Evolutionary conservation across 2,888 invertebrate genomes (phyloP).

Genomic region (Rutpela maculata): DNA sequence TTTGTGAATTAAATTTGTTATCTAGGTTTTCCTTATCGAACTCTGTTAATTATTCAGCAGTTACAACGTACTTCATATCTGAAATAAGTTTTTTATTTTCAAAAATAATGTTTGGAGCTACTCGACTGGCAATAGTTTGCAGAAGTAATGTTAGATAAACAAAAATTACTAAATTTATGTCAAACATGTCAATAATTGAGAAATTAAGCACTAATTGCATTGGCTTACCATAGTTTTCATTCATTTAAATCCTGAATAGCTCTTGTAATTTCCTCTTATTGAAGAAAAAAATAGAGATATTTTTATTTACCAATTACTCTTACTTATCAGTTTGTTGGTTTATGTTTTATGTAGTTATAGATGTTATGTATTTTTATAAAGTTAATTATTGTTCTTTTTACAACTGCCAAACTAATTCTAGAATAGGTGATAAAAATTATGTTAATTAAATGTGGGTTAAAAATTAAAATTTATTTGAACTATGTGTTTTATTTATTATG

Average conservation of each 20-base stretch:
- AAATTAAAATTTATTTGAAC: not conserved
- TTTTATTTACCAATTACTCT: not conserved
- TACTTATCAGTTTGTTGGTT: not conserved
- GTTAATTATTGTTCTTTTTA: conserved; percentile 6
- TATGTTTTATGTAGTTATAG: not conserved
- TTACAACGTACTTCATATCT: too few relatives aligned
- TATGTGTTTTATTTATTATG: not conserved
- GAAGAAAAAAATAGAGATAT: not conserved
- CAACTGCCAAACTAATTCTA: conserved; percentile 7
- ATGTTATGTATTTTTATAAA: conserved; percentile 4
- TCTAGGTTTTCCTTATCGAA: too few relatives aligned
- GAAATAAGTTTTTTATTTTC: not conserved
- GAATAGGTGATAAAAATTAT: not conserved
- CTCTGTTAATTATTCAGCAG: too few relatives aligned
- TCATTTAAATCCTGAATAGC: not conserved
- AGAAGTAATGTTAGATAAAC: too few relatives aligned
- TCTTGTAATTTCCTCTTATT: not conserved
- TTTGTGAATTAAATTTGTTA: too few relatives aligned
- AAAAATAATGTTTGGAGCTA: not conserved
- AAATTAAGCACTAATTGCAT: not conserved
- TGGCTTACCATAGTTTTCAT: not conserved
- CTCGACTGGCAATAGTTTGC: too few relatives aligned
- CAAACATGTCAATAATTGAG: not conserved
- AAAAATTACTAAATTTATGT: not conserved
- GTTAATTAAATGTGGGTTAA: conserved; percentile 5